Percentiles rank a stretch among this genome's conserved stretches.
phyloP scores from a whole-genome alignment of 2,888 invertebrate species.

The Myopa testacea region DNA sequence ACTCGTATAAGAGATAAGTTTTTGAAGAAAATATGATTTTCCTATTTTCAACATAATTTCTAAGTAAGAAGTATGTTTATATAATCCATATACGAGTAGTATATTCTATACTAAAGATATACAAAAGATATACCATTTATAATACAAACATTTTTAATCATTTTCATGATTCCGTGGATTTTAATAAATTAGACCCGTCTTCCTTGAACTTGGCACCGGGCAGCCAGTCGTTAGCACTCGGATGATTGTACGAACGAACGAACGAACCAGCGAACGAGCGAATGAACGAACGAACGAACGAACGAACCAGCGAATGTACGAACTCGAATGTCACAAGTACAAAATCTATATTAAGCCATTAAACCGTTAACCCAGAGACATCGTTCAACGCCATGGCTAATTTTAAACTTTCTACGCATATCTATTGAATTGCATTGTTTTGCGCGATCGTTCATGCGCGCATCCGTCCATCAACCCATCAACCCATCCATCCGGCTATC shows the following conservation, averaged over 20 bases:
- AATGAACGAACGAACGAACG: not conserved
- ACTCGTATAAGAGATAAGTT: no score
- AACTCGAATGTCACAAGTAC: not conserved
- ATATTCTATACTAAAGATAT: no score
- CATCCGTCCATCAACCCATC: not conserved
- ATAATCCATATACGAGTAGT: not conserved
- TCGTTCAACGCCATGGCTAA: conserved; percentile 14
- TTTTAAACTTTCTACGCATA: conserved; percentile 3
- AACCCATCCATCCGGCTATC: not conserved
- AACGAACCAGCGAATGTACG: not conserved
- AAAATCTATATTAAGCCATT: conserved; percentile 1
- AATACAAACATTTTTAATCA: no score
- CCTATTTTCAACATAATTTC: no score
- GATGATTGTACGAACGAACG: not conserved
- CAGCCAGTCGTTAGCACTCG: not conserved
- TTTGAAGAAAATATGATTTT: no score
- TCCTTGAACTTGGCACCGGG: conserved; percentile 3
- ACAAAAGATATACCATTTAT: no score
- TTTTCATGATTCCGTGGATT: not conserved
- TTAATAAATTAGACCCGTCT: not conserved
- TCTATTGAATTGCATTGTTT: conserved; percentile 18
- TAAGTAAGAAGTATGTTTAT: not conserved
- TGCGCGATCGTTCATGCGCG: not conserved
- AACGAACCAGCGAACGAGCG: conserved; percentile 2
- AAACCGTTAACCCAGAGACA: conserved; percentile 44